These are phyloP conservation scores for Labeo catla DNA, from an alignment of 2,113 vertebrate genomes.

Conservation along the genomic window DNA sequence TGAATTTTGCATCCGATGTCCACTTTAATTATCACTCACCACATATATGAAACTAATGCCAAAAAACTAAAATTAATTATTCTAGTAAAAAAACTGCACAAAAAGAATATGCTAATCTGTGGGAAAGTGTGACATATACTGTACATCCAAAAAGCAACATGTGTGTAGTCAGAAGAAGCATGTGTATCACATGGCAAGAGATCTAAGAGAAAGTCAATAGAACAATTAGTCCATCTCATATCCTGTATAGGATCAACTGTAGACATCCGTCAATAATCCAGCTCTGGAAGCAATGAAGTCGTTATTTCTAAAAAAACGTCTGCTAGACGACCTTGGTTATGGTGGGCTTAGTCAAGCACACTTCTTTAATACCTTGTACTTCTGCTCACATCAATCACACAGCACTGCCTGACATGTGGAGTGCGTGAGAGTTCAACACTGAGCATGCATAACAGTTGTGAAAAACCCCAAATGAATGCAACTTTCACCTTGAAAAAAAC, in stretches of 20 bases:
- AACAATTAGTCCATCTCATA: conserved; percentile 49
- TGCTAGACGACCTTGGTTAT: conserved; percentile 9
- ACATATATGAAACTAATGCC: not conserved
- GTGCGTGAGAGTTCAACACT: not conserved
- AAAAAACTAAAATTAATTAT: not conserved
- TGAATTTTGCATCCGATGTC: too few relatives aligned
- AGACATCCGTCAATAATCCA: conserved; percentile 43
- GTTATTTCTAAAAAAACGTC: not conserved
- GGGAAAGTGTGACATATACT: not conserved
- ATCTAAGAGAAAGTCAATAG: conserved; percentile 29
- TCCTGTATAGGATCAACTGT: conserved; percentile 47
- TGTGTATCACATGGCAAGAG: not conserved
- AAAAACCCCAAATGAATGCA: conserved; percentile 6
- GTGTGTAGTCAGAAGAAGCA: not conserved
- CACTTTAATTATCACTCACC: not conserved
- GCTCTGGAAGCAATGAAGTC: conserved; percentile 35
- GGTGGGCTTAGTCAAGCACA: not conserved
- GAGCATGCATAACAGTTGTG: not conserved
- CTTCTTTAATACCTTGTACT: not conserved
- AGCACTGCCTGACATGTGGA: not conserved
- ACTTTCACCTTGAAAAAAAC: not conserved
- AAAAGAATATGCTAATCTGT: not conserved
- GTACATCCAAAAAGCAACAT: not conserved
- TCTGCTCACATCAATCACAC: not conserved
- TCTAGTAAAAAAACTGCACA: not conserved